Percentiles rank a stretch among this genome's conserved stretches.
Conservation (phyloP, 1,140 invertebrate genomes). For the Anadara kagoshimensis region DNA sequence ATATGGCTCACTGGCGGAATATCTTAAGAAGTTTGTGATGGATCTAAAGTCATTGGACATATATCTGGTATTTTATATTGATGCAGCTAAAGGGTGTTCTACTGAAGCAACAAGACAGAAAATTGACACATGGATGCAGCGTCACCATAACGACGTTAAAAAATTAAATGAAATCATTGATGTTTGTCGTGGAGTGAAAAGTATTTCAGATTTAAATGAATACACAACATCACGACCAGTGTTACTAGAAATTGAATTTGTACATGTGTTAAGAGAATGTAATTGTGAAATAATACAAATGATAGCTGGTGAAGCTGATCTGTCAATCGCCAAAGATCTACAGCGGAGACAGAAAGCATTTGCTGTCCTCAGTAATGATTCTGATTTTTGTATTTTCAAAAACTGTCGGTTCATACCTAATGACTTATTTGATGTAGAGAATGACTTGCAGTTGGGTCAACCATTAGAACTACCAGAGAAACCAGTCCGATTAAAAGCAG, state of each 20-base stretch:
- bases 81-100: slow-evolving; percentile 63
- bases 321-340: slow-evolving; percentile 59
- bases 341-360: slow-evolving; percentile 57
- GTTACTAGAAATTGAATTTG: slow-evolving; percentile 60
- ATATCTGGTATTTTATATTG: slow-evolving; percentile 62
- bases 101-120: slow-evolving; percentile 53
- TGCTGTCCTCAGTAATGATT: slow-evolving; percentile 68
- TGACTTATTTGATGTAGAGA: slow-evolving; percentile 64
- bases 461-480: slow-evolving; percentile 48
- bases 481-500: slow-evolving; percentile 55
- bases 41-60: slow-evolving; percentile 60
- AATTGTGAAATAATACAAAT: slow-evolving; percentile 60
- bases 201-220: slow-evolving; percentile 43
- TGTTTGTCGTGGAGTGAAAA: slow-evolving; percentile 49
- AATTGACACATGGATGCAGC: slow-evolving; percentile 60
- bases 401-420: slow-evolving; percentile 59
- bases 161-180: slow-evolving; percentile 53
- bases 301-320: slow-evolving; percentile 64
- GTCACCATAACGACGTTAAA: slow-evolving; percentile 53
- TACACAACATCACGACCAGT: slow-evolving; percentile 53
- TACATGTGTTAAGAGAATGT: slow-evolving; percentile 53
- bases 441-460: slow-evolving; percentile 56
- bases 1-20: slow-evolving; percentile 57
- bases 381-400: slow-evolving; percentile 69
- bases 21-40: slow-evolving; percentile 57